Conservation (phyloP, 2,888 invertebrate genomes). For the Villa cingulata region DNA sequence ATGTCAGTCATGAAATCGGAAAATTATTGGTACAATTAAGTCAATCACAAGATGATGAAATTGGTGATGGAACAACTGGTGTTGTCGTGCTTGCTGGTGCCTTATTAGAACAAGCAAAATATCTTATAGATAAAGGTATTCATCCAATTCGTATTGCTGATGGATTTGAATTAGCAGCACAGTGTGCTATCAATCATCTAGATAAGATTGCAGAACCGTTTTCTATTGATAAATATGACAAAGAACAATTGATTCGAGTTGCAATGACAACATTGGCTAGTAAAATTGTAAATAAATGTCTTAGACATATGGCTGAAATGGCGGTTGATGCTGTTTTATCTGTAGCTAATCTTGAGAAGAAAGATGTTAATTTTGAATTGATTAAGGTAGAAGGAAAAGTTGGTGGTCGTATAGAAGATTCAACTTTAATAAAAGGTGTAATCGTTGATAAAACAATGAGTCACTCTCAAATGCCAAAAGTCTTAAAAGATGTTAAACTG, state of each 20-base stretch:
- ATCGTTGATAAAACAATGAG: constrained; percentile 98
- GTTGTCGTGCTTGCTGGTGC: constrained; percentile 80
- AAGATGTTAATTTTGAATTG: constrained; percentile 97
- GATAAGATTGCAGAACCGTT: constrained; percentile 82
- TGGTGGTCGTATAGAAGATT: constrained; percentile 94
- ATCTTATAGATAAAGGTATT: constrained; percentile 86
- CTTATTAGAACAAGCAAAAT: constrained; percentile 86
- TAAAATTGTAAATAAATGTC: constrained; percentile 95
- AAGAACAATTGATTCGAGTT: constrained; percentile 80
- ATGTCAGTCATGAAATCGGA: constrained; percentile 96
- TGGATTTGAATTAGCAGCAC: constrained; percentile 94
- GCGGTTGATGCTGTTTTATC: constrained; percentile 94
- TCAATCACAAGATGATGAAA: constrained; percentile 98
- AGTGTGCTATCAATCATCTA: constrained; percentile 70
- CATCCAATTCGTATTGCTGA: constrained; percentile 98
- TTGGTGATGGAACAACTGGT: constrained; percentile 98
- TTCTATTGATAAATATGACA: constrained; percentile 67
- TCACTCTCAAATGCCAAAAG: constrained; percentile 99
- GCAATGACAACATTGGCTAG: constrained; percentile 98
- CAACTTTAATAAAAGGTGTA: constrained; percentile 89
- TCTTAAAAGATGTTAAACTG: constrained; percentile 71
- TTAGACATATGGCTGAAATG: constrained; percentile 95
- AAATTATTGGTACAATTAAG: constrained; percentile 96
- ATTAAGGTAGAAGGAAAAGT: constrained; percentile 97
- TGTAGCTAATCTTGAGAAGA: constrained; percentile 80